These are phyloP conservation scores for Criorhina ranunculi DNA, from an alignment of 2,888 invertebrate species.

Conservation along the genomic window DNA sequence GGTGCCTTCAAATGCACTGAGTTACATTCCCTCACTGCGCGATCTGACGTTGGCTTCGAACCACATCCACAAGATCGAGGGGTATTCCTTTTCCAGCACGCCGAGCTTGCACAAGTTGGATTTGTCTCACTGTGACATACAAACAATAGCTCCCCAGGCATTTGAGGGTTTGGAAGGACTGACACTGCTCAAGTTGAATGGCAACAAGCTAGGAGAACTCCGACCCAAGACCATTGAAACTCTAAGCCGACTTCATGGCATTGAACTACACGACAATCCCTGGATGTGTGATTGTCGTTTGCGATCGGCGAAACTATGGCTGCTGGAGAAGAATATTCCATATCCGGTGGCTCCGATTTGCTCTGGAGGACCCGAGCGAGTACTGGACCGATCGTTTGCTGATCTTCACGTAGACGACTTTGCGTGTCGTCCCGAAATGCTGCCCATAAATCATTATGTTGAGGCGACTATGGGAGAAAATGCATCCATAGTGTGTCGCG, in stretches of 20 bases:
- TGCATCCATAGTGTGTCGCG: conserved; percentile 92
- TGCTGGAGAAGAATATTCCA: conserved; percentile 90
- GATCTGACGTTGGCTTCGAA: conserved; percentile 92
- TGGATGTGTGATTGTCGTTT: conserved; percentile 95
- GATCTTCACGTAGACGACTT: conserved; percentile 93
- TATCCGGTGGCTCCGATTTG: conserved; percentile 92
- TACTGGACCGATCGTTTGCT: conserved; percentile 90
- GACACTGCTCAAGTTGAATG: conserved; percentile 92
- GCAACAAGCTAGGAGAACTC: conserved; percentile 91
- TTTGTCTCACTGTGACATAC: conserved; percentile 92
- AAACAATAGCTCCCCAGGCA: conserved; percentile 90
- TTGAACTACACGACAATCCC: conserved; percentile 94
- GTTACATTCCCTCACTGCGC: conserved; percentile 91
- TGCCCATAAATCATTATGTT: conserved; percentile 90
- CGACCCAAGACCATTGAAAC: conserved; percentile 90
- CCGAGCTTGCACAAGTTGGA: conserved; percentile 93
- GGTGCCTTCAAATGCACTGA: conserved; percentile 92
- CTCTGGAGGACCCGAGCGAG: conserved; percentile 88
- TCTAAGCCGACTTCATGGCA: conserved; percentile 90
- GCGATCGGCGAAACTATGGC: conserved; percentile 92
- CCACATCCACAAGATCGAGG: conserved; percentile 92
- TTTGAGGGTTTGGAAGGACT: conserved; percentile 91
- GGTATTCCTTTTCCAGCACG: conserved; percentile 90
- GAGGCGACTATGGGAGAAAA: conserved; percentile 93
- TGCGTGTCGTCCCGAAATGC: conserved; percentile 93